Evolutionary conservation across 1,140 invertebrate genomes (phyloP).

Genomic region (Idris sp.): DNA sequence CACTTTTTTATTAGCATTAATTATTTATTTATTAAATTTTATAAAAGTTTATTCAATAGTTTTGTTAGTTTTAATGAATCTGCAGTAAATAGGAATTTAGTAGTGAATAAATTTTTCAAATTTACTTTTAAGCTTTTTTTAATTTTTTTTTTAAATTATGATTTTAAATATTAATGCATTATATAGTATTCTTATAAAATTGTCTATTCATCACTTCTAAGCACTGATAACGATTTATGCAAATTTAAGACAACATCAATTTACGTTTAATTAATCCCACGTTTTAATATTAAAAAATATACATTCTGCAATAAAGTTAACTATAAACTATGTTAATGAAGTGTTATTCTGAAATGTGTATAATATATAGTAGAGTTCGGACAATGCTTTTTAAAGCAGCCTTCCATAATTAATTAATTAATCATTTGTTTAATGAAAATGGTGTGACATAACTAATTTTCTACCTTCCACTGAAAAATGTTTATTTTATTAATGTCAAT

Average conservation of each 20-base stretch:
- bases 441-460: conserved; percentile 42
- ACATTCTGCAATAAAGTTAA: conserved; percentile 26
- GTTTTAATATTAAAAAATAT: conserved; percentile 25
- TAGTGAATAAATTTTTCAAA: no score
- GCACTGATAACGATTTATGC: conserved; percentile 20
- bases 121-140: no score
- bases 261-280: conserved; percentile 23
- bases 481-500: conserved; percentile 36
- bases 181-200: conserved; percentile 4
- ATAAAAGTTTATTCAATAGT: no score
- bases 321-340: conserved; percentile 37
- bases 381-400: conserved; percentile 20
- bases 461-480: conserved; percentile 37
- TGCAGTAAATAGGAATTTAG: no score
- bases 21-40: no score
- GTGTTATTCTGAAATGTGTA: conserved; percentile 35
- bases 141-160: no score
- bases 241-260: conserved; percentile 10
- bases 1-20: no score
- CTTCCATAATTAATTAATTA: conserved; percentile 35
- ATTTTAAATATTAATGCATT: conserved; percentile 7
- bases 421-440: conserved; percentile 53
- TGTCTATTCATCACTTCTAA: conserved; percentile 7
- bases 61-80: no score
- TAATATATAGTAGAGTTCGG: conserved; percentile 38